Evolutionary conservation across 2,888 invertebrate genomes (phyloP).

Genomic region (Argyra leucocephala): DNA sequence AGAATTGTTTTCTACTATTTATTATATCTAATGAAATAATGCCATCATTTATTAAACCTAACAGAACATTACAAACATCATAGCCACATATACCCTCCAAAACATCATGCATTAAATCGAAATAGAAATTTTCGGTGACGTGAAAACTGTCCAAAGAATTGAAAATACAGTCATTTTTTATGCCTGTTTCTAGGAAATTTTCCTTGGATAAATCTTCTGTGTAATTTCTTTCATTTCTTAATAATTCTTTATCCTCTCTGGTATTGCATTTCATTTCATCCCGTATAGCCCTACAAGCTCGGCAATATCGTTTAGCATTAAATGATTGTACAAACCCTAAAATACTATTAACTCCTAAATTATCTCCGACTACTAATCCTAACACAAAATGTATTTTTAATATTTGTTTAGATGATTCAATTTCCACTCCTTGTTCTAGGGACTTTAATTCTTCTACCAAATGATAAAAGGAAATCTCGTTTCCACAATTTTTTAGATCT

Average conservation of each 20-base stretch:
- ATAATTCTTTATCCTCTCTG: not conserved
- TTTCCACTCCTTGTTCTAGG: constrained; percentile 17
- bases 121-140: constrained; percentile 23
- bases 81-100: constrained; percentile 25
- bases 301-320: constrained; percentile 24
- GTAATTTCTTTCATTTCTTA: constrained; percentile 22
- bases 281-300: constrained; percentile 21
- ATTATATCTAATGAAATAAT: constrained; percentile 21
- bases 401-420: not conserved
- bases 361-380: constrained; percentile 23
- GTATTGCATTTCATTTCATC: constrained; percentile 19
- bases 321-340: constrained; percentile 24
- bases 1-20: constrained; percentile 23
- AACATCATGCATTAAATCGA: constrained; percentile 28
- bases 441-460: constrained; percentile 19
- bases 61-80: constrained; percentile 24
- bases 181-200: constrained; percentile 21
- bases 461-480: constrained; percentile 16
- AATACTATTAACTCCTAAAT: constrained; percentile 23
- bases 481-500: constrained; percentile 21
- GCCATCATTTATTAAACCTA: constrained; percentile 21
- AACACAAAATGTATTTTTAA: constrained; percentile 20
- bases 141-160: constrained; percentile 22
- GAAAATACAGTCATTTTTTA: constrained; percentile 21
- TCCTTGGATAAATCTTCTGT: constrained; percentile 17